Evolutionary conservation across 1,140 invertebrate species (phyloP).

Genomic region (Prorops nasuta): DNA sequence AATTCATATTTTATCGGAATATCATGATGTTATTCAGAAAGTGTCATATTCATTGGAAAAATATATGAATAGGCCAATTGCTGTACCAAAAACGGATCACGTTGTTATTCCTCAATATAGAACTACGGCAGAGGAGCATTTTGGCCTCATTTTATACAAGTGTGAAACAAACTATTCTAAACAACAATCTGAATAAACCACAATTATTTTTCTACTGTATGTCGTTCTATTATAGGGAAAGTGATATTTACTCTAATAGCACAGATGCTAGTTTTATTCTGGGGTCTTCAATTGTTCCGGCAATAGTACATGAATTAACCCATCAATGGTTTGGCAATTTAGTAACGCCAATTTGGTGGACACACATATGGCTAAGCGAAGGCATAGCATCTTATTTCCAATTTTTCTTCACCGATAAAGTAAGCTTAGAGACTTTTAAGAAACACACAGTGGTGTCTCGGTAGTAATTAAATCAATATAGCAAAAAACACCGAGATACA

Average conservation of each 20-base stretch:
- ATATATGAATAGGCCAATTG: conserved; percentile 54
- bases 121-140: conserved; percentile 76
- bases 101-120: conserved; percentile 72
- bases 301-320: conserved; percentile 60
- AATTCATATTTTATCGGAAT: conserved; percentile 64
- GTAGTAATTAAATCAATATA: no score
- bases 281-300: not conserved
- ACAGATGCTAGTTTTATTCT: not conserved
- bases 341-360: conserved; percentile 62
- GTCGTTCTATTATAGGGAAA: conserved; percentile 6
- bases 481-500: no score
- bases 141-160: conserved; percentile 61
- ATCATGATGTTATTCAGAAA: conserved; percentile 58
- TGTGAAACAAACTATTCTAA: not conserved
- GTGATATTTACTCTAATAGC: not conserved
- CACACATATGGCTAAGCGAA: conserved; percentile 54
- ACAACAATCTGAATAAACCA: not conserved
- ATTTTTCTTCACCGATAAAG: conserved; percentile 19
- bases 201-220: not conserved
- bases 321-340: conserved; percentile 75
- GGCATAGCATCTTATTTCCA: conserved; percentile 55
- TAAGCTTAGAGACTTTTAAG: no score
- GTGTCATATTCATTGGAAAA: conserved; percentile 53
- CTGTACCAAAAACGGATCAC: conserved; percentile 64
- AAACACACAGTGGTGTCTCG: no score